Base-by-base conservation (phyloP, 1,140 invertebrate genomes). In the Sycobia sp. region DNA sequence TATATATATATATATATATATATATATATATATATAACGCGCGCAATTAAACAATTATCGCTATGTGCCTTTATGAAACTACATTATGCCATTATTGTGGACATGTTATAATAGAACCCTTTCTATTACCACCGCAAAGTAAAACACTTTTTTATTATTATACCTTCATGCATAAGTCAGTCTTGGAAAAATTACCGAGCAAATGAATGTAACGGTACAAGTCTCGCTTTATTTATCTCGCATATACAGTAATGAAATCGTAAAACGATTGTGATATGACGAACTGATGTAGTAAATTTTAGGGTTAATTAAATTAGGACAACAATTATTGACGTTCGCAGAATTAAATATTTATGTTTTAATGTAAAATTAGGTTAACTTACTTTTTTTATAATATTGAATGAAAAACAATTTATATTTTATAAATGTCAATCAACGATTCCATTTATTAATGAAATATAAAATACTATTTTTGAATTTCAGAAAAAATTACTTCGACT, bases 201-300 rank as follows among this genome's bases (percentile, higher is more conserved):
- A 54, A 62, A 44, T 53, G 54, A 54, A 54, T 54, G 50, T 54
- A 60, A 60, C 39, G 29, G 4, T 62, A 46, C 20, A 54, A 46
- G 10, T 20, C 36, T 46, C 32, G 29, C 11, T 54, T 46, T 16
- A 4, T 16, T 2, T 38, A 18, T 4, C 18, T 32, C 29, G 39
- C 16, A 51, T n/a, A 51, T 44, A 44, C 46, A 41, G 22, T 39
- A 38, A 38, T 39, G 14, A 41, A 46, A 27, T 54, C 23, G 43
- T 62, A 55, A 62, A 46, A 39, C 16, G 4, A 39, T 49, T 4
- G 18, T 16, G 32, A 34, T 8, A 60, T 46, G 36, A 59, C 57
- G 29, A 32, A 16, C n/a, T n/a, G n/a, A n/a, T n/a, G n/a, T n/a
- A n/a, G n/a, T n/a, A n/a, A n/a, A n/a, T n/a, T n/a, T n/a, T n/a